A percentile compares a stretch with the other conserved stretches of the same genome.
Evolutionary conservation across 2,888 invertebrate genomes (phyloP).

Genomic region (Chloromyia formosa): DNA sequence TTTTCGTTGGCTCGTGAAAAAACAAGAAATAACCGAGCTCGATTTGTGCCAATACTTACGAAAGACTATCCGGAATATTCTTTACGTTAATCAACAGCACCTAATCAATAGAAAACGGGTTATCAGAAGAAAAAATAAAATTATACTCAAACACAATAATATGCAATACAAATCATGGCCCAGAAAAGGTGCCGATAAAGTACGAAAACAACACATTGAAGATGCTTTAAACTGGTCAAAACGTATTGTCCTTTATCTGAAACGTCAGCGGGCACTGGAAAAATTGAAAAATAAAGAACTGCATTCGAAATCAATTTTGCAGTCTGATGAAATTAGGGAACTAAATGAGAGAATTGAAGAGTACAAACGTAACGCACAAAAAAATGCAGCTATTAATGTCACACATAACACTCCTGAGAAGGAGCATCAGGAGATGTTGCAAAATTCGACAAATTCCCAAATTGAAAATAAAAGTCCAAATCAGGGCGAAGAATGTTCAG

Average conservation of each 20-base stretch:
- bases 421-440: too few relatives aligned
- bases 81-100: slow-evolving; percentile 9
- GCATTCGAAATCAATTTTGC: not conserved
- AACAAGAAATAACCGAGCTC: slow-evolving; percentile 4
- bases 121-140: not conserved
- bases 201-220: not conserved
- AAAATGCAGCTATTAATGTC: not conserved
- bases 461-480: not conserved
- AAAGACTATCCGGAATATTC: not conserved
- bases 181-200: not conserved
- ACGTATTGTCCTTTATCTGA: slow-evolving; percentile 25
- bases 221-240: slow-evolving; percentile 28
- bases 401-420: too few relatives aligned
- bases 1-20: not conserved
- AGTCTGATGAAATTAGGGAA: slow-evolving; percentile 11
- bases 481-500: not conserved
- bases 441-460: not conserved
- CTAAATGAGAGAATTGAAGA: slow-evolving; percentile 20
- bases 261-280: not conserved
- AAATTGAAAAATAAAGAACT: slow-evolving; percentile 14
- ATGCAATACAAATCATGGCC: not conserved
- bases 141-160: not conserved
- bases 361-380: slow-evolving; percentile 24
- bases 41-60: slow-evolving; percentile 9
- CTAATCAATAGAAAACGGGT: not conserved